Conservation (phyloP, 2,888 invertebrate species). For the Prenolepis imparis region DNA sequence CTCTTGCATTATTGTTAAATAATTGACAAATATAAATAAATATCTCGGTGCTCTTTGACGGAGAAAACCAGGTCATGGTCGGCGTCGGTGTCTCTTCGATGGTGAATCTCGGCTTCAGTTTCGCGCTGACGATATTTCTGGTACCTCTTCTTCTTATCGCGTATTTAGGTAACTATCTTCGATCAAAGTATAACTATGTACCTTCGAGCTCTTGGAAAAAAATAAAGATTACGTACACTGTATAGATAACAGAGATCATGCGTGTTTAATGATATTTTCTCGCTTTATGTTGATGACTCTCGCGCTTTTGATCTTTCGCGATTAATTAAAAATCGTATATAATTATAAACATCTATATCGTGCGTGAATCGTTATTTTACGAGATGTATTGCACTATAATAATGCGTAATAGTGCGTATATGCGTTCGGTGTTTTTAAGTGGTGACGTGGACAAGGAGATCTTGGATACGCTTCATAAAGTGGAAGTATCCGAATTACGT, state of each 20-base stretch:
- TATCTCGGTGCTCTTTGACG: background rate
- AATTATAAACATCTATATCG: background rate
- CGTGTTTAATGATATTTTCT: background rate
- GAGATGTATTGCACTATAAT: background rate
- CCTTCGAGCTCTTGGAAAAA: background rate
- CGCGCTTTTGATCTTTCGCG: background rate
- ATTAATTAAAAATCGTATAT: background rate
- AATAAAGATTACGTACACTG: background rate
- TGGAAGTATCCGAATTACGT: conserved; percentile 82
- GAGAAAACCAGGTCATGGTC: conserved; percentile 48
- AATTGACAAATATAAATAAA: background rate
- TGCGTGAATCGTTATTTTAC: background rate
- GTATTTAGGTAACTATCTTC: conserved; percentile 71
- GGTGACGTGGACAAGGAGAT: conserved; percentile 80
- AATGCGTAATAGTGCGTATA: background rate
- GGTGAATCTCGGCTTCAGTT: conserved; percentile 65
- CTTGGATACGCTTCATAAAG: conserved; percentile 81
- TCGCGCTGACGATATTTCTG: conserved; percentile 63
- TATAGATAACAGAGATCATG: background rate
- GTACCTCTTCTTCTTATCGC: conserved; percentile 68
- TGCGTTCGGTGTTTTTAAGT: conserved; percentile 72
- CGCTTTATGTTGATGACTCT: background rate
- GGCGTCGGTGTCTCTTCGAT: conserved; percentile 66
- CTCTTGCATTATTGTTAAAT: background rate
- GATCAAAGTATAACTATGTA: background rate